Conservation (phyloP, 2,797 vertebrate species). For the Cirrhinus mrigala region DNA sequence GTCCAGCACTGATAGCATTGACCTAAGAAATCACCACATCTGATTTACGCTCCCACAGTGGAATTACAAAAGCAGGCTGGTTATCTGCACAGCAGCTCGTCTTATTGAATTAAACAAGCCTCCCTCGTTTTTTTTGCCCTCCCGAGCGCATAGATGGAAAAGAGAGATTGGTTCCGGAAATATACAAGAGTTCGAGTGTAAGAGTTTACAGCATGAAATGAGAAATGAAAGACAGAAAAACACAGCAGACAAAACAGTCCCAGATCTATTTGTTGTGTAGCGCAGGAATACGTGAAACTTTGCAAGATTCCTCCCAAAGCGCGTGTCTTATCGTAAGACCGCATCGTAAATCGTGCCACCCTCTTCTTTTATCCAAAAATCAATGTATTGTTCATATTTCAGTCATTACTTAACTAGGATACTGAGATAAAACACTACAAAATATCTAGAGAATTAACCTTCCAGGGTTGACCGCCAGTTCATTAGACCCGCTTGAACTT, state of each 20-base stretch:
- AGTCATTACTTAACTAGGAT: conserved; percentile 22
- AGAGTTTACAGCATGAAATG: conserved; percentile 49
- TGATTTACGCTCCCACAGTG: conserved; percentile 63
- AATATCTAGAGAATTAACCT: neutral
- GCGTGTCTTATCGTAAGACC: conserved; percentile 34
- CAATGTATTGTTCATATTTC: conserved; percentile 48
- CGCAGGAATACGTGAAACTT: conserved; percentile 55
- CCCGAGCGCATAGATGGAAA: conserved; percentile 41
- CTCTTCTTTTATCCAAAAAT: conserved; percentile 35
- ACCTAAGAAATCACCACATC: conserved; percentile 60
- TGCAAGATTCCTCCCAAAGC: conserved; percentile 45
- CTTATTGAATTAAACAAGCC: conserved; percentile 60
- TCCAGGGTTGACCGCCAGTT: conserved; percentile 13
- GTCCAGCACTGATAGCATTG: conserved; percentile 77
- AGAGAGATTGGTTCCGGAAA: conserved; percentile 58
- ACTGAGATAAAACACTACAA: conserved; percentile 24
- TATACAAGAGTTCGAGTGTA: conserved; percentile 45
- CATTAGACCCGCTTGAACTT: conserved; percentile 36
- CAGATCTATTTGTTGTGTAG: conserved; percentile 50
- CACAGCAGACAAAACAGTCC: conserved; percentile 54
- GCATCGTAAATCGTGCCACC: conserved; percentile 39
- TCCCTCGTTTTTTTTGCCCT: conserved; percentile 29
- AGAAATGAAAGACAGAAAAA: conserved; percentile 41
- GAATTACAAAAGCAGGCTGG: conserved; percentile 55
- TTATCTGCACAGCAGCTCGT: conserved; percentile 57